Conservation (phyloP, 2,797 vertebrate genomes). For the Coracias cyanogaster region DNA sequence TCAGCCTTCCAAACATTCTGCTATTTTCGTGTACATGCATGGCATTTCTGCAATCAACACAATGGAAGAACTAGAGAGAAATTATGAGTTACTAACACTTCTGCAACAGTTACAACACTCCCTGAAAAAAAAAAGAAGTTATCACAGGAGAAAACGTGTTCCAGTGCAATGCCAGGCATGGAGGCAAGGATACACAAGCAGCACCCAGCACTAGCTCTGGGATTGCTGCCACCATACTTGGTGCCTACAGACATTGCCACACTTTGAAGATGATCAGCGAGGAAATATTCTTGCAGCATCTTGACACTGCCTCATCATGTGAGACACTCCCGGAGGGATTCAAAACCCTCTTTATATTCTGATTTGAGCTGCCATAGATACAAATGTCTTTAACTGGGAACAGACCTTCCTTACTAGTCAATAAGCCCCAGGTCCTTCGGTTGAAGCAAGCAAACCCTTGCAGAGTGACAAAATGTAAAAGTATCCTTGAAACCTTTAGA, state of each 20-base stretch:
- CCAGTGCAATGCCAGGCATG: background rate
- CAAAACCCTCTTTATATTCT: background rate
- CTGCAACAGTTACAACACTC: background rate
- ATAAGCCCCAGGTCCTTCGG: background rate
- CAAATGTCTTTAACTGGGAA: conserved; percentile 11
- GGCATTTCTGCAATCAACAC: background rate
- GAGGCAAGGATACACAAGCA: background rate
- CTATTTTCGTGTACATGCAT: fast-evolving
- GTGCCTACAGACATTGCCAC: background rate
- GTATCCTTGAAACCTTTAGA: background rate
- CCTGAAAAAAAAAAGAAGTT: no score
- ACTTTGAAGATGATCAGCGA: conserved; percentile 14
- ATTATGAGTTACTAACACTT: background rate
- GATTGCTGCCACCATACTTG: background rate
- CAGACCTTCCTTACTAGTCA: background rate
- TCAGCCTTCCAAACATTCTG: background rate
- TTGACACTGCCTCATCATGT: background rate
- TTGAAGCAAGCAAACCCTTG: background rate
- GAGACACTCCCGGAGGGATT: background rate
- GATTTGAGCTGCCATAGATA: conserved; percentile 29
- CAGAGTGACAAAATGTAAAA: background rate
- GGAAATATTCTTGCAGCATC: conserved; percentile 19
- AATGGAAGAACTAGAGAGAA: background rate
- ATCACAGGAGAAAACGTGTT: background rate
- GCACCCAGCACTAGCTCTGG: background rate